Base-by-base conservation (phyloP, 2,113 vertebrate genomes). In the Scopus umbretta region DNA sequence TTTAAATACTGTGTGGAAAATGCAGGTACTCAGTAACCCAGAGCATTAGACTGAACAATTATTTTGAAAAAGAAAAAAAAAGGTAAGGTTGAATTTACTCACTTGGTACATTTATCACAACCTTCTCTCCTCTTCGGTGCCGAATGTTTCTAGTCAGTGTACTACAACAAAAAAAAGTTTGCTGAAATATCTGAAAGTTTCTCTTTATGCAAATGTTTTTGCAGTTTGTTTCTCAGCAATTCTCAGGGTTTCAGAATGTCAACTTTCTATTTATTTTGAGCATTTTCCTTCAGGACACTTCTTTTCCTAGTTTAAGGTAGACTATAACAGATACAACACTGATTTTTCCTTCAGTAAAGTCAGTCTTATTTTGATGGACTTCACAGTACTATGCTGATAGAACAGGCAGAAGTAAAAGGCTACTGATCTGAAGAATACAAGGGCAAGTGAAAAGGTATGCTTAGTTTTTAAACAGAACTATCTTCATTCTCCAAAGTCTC, bases 31-130 rank as follows among this genome's bases (percentile, higher is more conserved):
- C 67, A 86, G 65, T 75, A 76, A 80, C 10, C 6, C 76, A 91
- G 59, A 90, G 26, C 76, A 66, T 32, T 30, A 47, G 55, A 83
- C 5, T 50, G 62, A 92, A 36, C 11, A 76, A 49, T 23, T 66
- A 26, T 7, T 94, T 85, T 34, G 19, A 90, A 85, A 72, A 80
- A 40, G 14, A 58, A 45, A 40, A 22, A 62, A 30, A 22, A 5
- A 1, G n/a, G n/a, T n/a, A n/a, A 45, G 21, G 26, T 7, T 27
- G 7, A 62, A 38, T 42, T 58, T 52, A 98, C 99, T 98, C 95
- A 99, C 99, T 99, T 82, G 99, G 99, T 55, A 99, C 99, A 42
- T 99, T 99, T 97, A 99, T 99, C 42, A 95, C 98, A n/a, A 99
- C 98, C 95, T 99, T 99, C 87, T 99, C 99, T 74, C 99, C 99